Evolutionary conservation across 1,140 invertebrate species (phyloP), one percentile per base, ranked within the genome.

Genomic region (Notospermus geniculatus): DNA sequence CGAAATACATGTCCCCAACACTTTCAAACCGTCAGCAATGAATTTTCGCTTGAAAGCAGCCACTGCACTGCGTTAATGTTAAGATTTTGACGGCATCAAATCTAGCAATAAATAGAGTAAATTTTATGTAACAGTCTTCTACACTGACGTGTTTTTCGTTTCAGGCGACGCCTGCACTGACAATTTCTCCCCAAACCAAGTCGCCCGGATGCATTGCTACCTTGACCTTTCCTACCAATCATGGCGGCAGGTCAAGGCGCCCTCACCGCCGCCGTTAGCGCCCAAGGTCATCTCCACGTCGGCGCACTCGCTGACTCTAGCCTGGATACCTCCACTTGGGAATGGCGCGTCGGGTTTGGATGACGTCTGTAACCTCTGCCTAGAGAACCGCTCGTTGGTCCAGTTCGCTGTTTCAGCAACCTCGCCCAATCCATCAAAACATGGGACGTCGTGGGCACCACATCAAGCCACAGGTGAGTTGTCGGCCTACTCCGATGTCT

Each of bases 201-300:
- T 68, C 53, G 78, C 76, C 9, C 69, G 77, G 19, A 79, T 80
- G 77, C 78, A 80, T 46, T 80, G 78, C 52, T 80, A 80, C 59
- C 60, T 79, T 30, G 78, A 79, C 62, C 65, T 79, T 1, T 71
- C 71, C 15, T 78, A 78, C 46, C 66, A 72, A 45, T 53, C 70
- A 1, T 71, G 70, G 73, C 60, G 60, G 32, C 64, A 60, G 2
- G 55, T 29, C 13, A 68, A 59, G 22, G 54, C 36, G 15, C 71
- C 71, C n/a, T 65, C 72, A 0, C 69, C 75, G n/a, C 63, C 73
- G 15, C 73, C 72, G 1, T 58, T 77, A 1, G 27, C 70, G n/a
- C 71, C 74, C 17, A 70, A 68, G 69, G 74, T 75, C 68, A 54
- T 71, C 39, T 28, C 58, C 4, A 59, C 68, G 27, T 59, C 57